Evolutionary conservation across 1,140 invertebrate genomes (phyloP), one percentile per base, ranked within the genome.

Genomic region (Leptoteleia sp.): DNA sequence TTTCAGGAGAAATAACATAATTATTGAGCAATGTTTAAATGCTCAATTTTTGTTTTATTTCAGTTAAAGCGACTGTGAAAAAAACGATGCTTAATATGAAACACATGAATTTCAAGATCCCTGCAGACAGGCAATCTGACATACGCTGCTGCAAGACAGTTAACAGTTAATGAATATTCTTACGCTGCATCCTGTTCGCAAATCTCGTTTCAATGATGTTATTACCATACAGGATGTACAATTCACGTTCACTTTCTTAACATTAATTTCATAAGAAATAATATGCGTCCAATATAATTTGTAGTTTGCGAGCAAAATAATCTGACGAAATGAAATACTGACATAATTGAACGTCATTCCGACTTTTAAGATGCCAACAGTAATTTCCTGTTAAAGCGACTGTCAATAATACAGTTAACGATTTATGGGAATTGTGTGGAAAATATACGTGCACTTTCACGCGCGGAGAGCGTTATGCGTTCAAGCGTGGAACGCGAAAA

Each of bases 401-500:
- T 31, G 11, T 13, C 27, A 42, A 52, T 42, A 52, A 42, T 17
- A 43, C 27, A 52, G 59, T 55, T 55, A 55, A 19, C 9, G 42
- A 57, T 64, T 40, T 35, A 22, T 22, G 11, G 37, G 35, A 47
- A 37, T 55, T 50, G 33, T 38, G 71, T 68, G 71, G 77, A 84
- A 84, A 84, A 80, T 79, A 59, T 68, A 70, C 48, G 43, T 75
- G 71, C 70, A 86, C 84, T 86, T 86, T 87, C 85, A 82, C 84
- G 78, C 59, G 54, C 52, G 42, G 55, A 79, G 40, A 75, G 64
- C 78, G 52, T 62, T 47, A 76, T 61, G 68, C 78, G 64, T 43
- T 87, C 68, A 75, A 85, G 84, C 84, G 81, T 83, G 48, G 65
- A 48, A 61, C 77, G 80, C 84, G 82, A 87, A 86, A 86, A 85